phyloP scores from a whole-genome alignment of 2,797 vertebrate genomes.

The Poliocrania exsul region DNA sequence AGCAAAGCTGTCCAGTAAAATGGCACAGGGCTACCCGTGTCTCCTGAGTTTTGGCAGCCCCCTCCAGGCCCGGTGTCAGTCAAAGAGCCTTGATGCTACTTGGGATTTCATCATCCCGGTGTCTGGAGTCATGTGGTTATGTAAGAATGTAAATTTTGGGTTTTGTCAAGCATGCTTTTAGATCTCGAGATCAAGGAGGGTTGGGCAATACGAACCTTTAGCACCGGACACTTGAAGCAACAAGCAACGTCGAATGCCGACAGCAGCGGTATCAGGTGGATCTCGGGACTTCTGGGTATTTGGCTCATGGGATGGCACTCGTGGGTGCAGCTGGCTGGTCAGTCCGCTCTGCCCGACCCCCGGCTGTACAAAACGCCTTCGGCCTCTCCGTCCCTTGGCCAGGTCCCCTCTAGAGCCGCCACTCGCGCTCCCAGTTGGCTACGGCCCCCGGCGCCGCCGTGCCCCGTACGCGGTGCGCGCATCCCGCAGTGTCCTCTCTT shows the following conservation, averaged over 20 bases:
- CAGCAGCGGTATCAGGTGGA: not conserved
- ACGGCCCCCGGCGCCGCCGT: not conserved
- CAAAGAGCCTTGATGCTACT: not conserved
- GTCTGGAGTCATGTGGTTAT: conserved; percentile 5
- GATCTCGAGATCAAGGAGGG: not conserved
- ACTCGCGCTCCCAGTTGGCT: accelerated
- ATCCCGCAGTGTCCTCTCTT: not conserved
- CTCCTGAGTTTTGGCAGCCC: not conserved
- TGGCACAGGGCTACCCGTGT: accelerated
- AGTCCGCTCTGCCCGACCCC: not conserved
- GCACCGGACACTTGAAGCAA: not conserved
- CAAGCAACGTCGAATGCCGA: not conserved
- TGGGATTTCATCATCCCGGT: conserved; percentile 12
- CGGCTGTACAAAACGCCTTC: too few species aligned
- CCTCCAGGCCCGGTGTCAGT: not conserved
- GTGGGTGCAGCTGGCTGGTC: not conserved
- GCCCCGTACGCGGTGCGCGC: not conserved
- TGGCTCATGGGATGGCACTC: not conserved
- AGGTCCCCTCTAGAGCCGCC: not conserved
- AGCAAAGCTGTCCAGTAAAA: not conserved
- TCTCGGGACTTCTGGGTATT: not conserved
- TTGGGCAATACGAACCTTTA: not conserved
- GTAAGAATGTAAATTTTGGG: not conserved
- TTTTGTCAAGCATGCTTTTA: not conserved
- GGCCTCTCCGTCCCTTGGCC: not conserved